These are phyloP conservation scores for Pseudochirops corinnae DNA, from an alignment of 2,797 vertebrate genomes.

Conservation along the genomic window DNA sequence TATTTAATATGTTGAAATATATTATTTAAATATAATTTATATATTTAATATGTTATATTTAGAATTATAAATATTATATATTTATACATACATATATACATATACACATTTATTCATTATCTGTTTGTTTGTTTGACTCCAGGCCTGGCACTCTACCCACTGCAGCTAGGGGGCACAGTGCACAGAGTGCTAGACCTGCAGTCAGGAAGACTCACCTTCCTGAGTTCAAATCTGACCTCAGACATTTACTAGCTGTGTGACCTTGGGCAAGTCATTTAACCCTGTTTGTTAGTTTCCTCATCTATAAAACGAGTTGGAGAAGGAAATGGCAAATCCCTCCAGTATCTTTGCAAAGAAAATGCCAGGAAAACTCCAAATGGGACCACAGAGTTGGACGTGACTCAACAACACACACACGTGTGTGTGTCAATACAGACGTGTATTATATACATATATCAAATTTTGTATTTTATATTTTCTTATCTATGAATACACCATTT, in stretches of 20 bases:
- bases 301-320: not conserved
- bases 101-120: not conserved
- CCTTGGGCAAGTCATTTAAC: not conserved
- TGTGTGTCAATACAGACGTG: not conserved
- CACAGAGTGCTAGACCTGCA: not conserved
- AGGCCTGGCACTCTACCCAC: not conserved
- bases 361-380: not conserved
- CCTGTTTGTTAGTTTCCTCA: not conserved
- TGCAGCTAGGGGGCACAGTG: not conserved
- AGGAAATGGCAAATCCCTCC: not conserved
- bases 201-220: not conserved
- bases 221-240: not conserved
- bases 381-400: not conserved
- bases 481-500: not conserved
- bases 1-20: no score
- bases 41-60: not conserved
- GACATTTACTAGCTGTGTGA: not conserved
- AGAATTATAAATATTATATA: not conserved
- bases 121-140: no score
- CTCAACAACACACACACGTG: not conserved
- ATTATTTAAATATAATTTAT: no score
- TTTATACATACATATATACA: not conserved
- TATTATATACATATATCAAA: not conserved
- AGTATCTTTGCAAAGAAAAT: not conserved
- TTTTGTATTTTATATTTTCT: not conserved